phyloP scores from a whole-genome alignment of 2,888 invertebrate genomes.

The Xestia ashworthii region DNA sequence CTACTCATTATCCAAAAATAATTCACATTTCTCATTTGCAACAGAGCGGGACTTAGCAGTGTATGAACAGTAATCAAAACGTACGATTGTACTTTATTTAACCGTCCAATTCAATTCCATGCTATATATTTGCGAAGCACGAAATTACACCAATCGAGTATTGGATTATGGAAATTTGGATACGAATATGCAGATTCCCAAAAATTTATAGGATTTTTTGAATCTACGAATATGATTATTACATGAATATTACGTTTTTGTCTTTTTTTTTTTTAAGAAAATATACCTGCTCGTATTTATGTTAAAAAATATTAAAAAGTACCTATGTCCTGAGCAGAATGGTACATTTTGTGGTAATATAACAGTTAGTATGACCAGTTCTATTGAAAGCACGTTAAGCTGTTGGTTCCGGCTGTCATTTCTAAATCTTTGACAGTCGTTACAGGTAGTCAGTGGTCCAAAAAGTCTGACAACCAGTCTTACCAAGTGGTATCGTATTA shows the following conservation, averaged over 20 bases:
- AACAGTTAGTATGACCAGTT: neutral
- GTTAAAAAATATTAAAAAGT: too few relatives aligned
- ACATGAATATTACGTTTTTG: too few relatives aligned
- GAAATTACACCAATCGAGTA: constrained; percentile 64
- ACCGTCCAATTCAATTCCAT: constrained; percentile 50
- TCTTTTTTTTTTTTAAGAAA: too few relatives aligned
- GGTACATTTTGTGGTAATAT: neutral
- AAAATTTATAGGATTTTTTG: constrained; percentile 27
- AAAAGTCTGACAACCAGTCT: too few relatives aligned
- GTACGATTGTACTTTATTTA: constrained; percentile 58
- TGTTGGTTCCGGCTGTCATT: too few relatives aligned
- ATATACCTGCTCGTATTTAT: too few relatives aligned
- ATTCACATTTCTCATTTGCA: neutral
- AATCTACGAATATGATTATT: neutral
- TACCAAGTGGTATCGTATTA: too few relatives aligned
- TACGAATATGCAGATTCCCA: constrained; percentile 45
- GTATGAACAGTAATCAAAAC: constrained; percentile 55
- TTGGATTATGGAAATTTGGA: constrained; percentile 58
- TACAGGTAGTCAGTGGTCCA: too few relatives aligned
- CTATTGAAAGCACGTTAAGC: neutral
- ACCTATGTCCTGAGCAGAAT: too few relatives aligned
- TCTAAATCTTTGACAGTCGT: too few relatives aligned
- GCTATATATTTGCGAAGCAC: constrained; percentile 58
- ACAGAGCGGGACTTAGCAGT: neutral
- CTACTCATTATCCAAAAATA: constrained; percentile 13